These are phyloP conservation scores for Lepus americanus DNA, from an alignment of 2,113 vertebrate genomes.

Conservation along the genomic window DNA sequence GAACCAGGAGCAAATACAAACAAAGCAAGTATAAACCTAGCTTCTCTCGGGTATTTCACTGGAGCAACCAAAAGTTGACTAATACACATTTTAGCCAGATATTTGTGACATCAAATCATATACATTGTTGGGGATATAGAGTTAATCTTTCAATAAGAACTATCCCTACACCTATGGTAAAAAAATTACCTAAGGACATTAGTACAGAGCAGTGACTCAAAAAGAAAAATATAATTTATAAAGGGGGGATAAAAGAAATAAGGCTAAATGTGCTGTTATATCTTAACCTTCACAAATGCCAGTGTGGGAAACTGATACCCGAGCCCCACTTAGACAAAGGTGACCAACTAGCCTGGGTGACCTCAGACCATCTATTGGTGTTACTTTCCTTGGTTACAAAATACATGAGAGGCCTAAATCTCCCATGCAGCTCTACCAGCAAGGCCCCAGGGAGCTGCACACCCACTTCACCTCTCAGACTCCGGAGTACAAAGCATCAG, in stretches of 20 bases:
- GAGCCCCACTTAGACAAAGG: background rate
- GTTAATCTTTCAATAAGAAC: constrained; percentile 39
- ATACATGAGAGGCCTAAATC: background rate
- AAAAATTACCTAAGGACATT: background rate
- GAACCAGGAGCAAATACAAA: no score
- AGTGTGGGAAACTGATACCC: background rate
- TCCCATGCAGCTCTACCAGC: background rate
- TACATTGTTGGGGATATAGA: constrained; percentile 31
- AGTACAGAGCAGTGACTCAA: background rate
- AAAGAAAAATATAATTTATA: background rate
- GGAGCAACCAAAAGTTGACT: no score
- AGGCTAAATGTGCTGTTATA: background rate
- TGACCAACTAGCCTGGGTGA: no score
- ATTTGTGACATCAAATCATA: background rate
- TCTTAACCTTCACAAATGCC: background rate
- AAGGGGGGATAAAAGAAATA: background rate
- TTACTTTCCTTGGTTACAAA: background rate
- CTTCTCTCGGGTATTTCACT: no score
- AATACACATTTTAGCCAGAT: background rate
- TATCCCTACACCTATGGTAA: background rate
- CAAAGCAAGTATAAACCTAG: no score
- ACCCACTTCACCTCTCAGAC: fast-evolving
- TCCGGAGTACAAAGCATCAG: fast-evolving
- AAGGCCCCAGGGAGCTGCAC: fast-evolving
- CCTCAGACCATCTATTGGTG: background rate